phyloP scores from a whole-genome alignment of 2,888 invertebrate species.

The Criorhina ranunculi region DNA sequence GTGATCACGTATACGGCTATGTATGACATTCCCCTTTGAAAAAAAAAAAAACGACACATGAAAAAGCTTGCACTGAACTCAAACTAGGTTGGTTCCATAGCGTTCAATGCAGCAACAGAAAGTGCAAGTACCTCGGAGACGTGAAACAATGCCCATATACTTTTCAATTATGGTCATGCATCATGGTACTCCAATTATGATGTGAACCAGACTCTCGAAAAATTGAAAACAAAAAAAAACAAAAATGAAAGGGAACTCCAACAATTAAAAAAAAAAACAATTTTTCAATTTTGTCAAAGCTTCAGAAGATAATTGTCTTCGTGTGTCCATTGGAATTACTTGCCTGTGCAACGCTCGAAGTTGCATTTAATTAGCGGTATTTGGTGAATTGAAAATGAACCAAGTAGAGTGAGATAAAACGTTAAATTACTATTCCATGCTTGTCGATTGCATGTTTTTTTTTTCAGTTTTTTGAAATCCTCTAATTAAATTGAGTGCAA shows the following conservation, averaged over 20 bases:
- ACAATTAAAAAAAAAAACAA: slow-evolving; percentile 27
- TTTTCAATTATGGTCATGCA: slow-evolving; percentile 71
- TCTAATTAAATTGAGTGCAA: slow-evolving; percentile 33
- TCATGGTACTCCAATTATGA: slow-evolving; percentile 56
- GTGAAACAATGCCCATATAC: slow-evolving; percentile 56
- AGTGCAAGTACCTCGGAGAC: slow-evolving; percentile 68
- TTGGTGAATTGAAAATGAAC: slow-evolving; percentile 22
- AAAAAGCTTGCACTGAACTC: slow-evolving; percentile 50
- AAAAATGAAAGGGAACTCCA: slow-evolving; percentile 41
- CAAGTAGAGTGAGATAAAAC: neutral
- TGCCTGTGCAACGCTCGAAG: slow-evolving; percentile 35
- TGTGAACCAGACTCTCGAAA: slow-evolving; percentile 44
- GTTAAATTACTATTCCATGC: slow-evolving; percentile 24
- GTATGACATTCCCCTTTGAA: slow-evolving; percentile 67
- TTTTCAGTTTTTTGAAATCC: slow-evolving; percentile 18
- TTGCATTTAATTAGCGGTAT: slow-evolving; percentile 60
- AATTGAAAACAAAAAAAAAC: slow-evolving; percentile 41
- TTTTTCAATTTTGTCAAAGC: slow-evolving; percentile 51
- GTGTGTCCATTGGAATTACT: slow-evolving; percentile 15
- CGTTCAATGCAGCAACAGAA: slow-evolving; percentile 42
- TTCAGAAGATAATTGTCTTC: slow-evolving; percentile 38
- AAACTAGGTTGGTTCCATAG: slow-evolving; percentile 63
- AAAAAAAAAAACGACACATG: slow-evolving; percentile 30
- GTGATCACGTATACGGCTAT: slow-evolving; percentile 52
- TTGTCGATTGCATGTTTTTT: slow-evolving; percentile 48